phyloP scores from a whole-genome alignment of 2,113 vertebrate species.

The Nannospalax galili region DNA sequence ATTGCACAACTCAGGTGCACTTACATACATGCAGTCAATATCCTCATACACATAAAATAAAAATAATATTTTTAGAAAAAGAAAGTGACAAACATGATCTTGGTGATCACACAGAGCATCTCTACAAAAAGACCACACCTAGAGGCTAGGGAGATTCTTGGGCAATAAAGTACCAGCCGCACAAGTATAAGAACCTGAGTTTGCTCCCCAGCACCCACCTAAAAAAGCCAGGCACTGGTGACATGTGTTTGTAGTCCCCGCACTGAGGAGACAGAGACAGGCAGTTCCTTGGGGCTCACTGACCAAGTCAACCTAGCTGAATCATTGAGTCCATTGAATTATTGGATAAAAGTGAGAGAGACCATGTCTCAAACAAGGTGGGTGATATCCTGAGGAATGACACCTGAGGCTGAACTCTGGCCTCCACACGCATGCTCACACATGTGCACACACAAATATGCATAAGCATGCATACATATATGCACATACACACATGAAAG shows the following conservation, averaged over 20 bases:
- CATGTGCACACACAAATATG: background rate
- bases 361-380: background rate
- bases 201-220: background rate
- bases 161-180: background rate
- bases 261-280: background rate
- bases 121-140: background rate
- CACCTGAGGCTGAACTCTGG: background rate
- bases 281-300: background rate
- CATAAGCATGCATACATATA: background rate
- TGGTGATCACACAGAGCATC: background rate
- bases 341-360: background rate
- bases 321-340: too few species aligned
- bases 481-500: background rate
- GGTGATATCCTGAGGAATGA: background rate
- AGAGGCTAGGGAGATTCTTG: background rate
- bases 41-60: too few species aligned
- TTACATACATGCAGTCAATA: too few species aligned
- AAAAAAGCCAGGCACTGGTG: background rate
- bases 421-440: background rate
- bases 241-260: background rate
- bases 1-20: too few species aligned
- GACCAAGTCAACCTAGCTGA: background rate
- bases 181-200: background rate
- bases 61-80: too few species aligned
- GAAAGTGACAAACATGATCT: background rate